Evolutionary conservation across 2,113 vertebrate genomes (phyloP), one percentile per base, ranked within the genome.

Genomic region (Hyperopisus bebe): DNA sequence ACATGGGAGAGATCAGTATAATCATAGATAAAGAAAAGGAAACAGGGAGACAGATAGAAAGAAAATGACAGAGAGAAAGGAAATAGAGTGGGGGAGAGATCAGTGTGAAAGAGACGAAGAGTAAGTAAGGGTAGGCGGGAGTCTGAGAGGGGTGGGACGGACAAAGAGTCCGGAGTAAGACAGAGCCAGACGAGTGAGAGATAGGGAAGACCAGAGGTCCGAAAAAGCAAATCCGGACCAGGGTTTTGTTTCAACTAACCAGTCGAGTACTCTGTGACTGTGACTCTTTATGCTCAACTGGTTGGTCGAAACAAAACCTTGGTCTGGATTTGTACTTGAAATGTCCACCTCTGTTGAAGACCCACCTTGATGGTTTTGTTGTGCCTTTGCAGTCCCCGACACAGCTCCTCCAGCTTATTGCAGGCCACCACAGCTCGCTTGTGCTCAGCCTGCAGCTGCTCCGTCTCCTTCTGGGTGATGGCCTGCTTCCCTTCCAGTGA

Each of bases 381-480:
- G 95, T 98, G 97, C 46, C 94, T 95, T 91, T 99, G 97, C 89
- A 99, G 96, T 87, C 99, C 98, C 11, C 96, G 94, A 91, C 98
- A 99, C 88, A 99, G 95, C 50, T 92, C 94, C 94, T 99, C 98
- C 0, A 99, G 96, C 87, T 97, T 95, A 94, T 96, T 95, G n/a
- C 98, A 97, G 44, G 98, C 97, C 0, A 97, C 94, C 48, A 96
- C 82, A 13, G 97, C 96, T 92, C 94, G 92, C 93, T 95, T 97
- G 70, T 96, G 95, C 66, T 99, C 97, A 0, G 95, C 95, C 94
- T 97, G 97, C 89, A 98, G 94, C 90, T 96, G 97, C 91, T 97
- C 97, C 86, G 95, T 97, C 91, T 99, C 97, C 88, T 97, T 97
- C 91, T 94, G 93, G 90, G 97, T 90, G 80, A 95, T 91, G 0